Evolutionary conservation across 2,113 vertebrate genomes (phyloP).

Genomic region (Ciconia maguari): DNA sequence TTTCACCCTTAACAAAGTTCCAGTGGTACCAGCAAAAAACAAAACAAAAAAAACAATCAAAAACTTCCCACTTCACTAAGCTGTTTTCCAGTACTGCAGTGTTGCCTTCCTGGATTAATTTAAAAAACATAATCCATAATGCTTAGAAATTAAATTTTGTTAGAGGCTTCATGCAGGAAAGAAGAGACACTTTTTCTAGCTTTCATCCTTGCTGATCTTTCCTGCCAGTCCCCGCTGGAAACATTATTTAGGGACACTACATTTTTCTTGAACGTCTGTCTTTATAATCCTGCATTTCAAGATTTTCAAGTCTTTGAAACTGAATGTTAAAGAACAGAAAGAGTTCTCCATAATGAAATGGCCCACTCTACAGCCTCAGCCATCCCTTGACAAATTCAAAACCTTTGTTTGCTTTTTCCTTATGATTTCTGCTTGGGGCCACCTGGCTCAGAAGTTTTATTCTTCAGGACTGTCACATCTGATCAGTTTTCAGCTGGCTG

Average conservation of each 20-base stretch:
- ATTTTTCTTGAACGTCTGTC: background rate
- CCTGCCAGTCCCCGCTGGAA: background rate
- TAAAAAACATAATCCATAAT: background rate
- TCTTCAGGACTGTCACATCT: background rate
- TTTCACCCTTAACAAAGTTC: background rate
- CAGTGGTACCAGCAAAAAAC: background rate
- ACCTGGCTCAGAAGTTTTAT: background rate
- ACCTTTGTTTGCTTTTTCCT: background rate
- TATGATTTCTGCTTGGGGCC: background rate
- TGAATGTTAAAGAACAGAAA: background rate
- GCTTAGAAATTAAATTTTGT: background rate
- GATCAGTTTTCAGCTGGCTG: background rate
- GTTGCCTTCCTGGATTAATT: background rate
- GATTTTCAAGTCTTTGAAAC: background rate
- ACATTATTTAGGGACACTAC: background rate
- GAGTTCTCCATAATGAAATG: background rate
- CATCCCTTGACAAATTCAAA: background rate
- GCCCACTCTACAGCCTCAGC: background rate
- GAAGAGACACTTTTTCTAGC: background rate
- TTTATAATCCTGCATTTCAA: background rate
- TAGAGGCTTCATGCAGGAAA: background rate
- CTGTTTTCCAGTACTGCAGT: background rate
- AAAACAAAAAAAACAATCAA: background rate
- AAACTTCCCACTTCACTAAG: rapidly evolving
- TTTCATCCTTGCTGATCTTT: background rate